Percentiles rank a stretch among this genome's conserved stretches.
Conservation (phyloP, 2,113 vertebrate species). For the Hymenochirus boettgeri region DNA sequence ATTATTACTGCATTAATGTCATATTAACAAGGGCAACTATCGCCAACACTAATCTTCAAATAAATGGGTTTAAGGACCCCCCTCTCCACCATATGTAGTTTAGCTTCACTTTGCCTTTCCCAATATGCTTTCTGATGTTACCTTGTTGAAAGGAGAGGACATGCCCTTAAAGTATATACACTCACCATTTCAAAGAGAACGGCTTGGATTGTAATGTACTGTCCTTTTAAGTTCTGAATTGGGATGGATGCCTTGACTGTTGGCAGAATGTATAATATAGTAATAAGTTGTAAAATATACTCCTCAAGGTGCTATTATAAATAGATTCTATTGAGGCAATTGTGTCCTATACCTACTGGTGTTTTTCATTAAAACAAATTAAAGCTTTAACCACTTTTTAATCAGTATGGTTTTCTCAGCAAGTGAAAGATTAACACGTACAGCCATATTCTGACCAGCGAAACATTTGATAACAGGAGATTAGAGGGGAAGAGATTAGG, state of each 20-base stretch:
- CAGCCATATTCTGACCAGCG: slow-evolving; percentile 14
- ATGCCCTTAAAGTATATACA: no score
- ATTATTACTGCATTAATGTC: no score
- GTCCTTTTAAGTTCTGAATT: no score
- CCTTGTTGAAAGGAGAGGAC: no score
- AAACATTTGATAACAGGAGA: slow-evolving; percentile 36
- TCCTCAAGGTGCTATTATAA: neutral
- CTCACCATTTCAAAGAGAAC: no score
- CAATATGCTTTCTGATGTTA: no score
- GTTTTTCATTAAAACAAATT: slow-evolving; percentile 7
- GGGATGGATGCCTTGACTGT: neutral
- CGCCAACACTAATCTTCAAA: no score
- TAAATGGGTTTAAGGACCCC: no score
- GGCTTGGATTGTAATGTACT: no score
- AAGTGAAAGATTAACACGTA: slow-evolving; percentile 25
- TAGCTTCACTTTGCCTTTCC: no score
- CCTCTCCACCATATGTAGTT: no score
- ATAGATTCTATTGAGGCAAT: neutral
- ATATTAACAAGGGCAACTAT: no score
- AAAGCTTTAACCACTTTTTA: slow-evolving; percentile 2
- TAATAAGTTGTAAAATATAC: neutral
- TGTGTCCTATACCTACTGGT: neutral
- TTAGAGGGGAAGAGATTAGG: slow-evolving; percentile 35
- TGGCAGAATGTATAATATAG: neutral
- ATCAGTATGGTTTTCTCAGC: slow-evolving; percentile 7